Evolutionary conservation across 2,888 invertebrate genomes (phyloP).

Genomic region (Flexamia atlantica): DNA sequence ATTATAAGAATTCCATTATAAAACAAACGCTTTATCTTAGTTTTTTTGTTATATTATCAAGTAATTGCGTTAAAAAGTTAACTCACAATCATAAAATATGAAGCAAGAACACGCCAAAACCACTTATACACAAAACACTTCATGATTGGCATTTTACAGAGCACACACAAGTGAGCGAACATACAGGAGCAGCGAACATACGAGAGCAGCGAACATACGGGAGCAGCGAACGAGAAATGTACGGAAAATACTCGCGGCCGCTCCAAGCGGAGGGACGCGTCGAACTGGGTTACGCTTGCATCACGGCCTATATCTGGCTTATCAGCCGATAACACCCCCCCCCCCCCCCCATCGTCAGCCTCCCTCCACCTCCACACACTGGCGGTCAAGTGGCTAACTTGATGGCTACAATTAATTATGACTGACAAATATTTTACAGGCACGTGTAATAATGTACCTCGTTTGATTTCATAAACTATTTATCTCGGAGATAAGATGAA

Average conservation of each 20-base stretch:
- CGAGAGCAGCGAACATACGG: background rate
- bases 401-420: too few relatives aligned
- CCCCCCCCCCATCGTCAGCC: background rate
- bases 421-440: too few relatives aligned
- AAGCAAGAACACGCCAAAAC: background rate
- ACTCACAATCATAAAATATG: slow-evolving; percentile 19
- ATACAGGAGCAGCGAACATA: background rate
- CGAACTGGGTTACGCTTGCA: slow-evolving; percentile 38
- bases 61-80: too few relatives aligned
- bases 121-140: slow-evolving; percentile 3
- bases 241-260: slow-evolving; percentile 41
- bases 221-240: slow-evolving; percentile 19
- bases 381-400: too few relatives aligned
- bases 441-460: too few relatives aligned
- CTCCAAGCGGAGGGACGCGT: background rate
- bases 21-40: too few relatives aligned
- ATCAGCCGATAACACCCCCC: slow-evolving; percentile 44
- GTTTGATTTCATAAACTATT: too few relatives aligned
- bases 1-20: too few relatives aligned
- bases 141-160: background rate
- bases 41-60: too few relatives aligned
- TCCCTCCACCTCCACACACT: background rate
- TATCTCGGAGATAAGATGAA: too few relatives aligned
- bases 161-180: background rate
- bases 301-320: slow-evolving; percentile 52